A percentile compares a stretch with the other conserved stretches of the same genome.
phyloP scores from a whole-genome alignment of 2,888 invertebrate species.

The Lasioglossum figueresi region DNA sequence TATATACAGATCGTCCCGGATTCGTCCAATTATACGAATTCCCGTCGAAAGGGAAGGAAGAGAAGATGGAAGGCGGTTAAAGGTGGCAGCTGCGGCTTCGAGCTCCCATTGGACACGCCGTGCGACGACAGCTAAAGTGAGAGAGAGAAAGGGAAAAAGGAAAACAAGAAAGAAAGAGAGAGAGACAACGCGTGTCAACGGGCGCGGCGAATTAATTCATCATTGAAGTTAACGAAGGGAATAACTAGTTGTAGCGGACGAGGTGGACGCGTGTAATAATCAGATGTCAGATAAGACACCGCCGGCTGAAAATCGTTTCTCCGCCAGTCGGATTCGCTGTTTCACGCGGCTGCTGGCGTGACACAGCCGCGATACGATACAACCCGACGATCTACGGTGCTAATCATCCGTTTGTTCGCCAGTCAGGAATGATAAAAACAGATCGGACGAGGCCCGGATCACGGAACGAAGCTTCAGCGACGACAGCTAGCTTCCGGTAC shows the following conservation, averaged over 20 bases:
- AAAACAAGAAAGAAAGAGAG: background rate
- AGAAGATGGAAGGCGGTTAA: background rate
- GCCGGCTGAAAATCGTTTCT: conserved; percentile 65
- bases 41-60: background rate
- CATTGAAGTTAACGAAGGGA: conserved; percentile 69
- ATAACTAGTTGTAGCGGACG: conserved; percentile 64
- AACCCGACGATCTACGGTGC: background rate
- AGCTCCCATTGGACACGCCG: conserved; percentile 2
- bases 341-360: conserved; percentile 41
- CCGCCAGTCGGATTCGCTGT: conserved; percentile 38
- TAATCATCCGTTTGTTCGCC: conserved; percentile 14
- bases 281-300: conserved; percentile 67
- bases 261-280: conserved; percentile 68
- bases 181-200: conserved; percentile 53
- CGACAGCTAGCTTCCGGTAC: background rate
- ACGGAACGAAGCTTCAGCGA: background rate
- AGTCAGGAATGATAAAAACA: conserved; percentile 23
- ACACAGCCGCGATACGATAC: conserved; percentile 27
- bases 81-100: conserved; percentile 23
- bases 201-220: conserved; percentile 66
- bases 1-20: background rate
- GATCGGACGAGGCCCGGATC: background rate
- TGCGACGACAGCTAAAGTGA: background rate
- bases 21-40: background rate
- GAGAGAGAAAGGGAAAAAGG: background rate